Evolutionary conservation across 2,797 vertebrate genomes (phyloP).

Genomic region (Geotrypetes seraphini): DNA sequence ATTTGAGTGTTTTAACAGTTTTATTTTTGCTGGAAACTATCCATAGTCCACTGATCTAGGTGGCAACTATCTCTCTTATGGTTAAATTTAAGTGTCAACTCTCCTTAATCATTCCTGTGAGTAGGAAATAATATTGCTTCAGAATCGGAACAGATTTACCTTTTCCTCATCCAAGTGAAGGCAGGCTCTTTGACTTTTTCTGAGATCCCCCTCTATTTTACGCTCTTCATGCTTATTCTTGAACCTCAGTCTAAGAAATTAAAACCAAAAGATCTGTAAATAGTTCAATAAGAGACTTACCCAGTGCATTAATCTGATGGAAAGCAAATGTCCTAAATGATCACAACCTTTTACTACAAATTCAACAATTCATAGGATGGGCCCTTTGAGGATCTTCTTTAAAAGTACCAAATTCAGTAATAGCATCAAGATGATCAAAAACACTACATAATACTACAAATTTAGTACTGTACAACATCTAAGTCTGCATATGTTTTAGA

Average conservation of each 20-base stretch:
- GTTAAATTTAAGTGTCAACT: too few species aligned
- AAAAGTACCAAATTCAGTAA: background rate
- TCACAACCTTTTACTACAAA: too few species aligned
- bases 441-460: background rate
- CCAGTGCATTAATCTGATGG: background rate
- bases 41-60: too few species aligned
- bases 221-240: conserved; percentile 81
- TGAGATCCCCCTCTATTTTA: conserved; percentile 79
- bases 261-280: too few species aligned
- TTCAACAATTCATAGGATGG: too few species aligned
- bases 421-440: background rate
- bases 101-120: too few species aligned
- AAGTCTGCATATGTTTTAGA: background rate
- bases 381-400: background rate
- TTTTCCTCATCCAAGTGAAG: conserved; percentile 86
- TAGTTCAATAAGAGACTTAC: background rate
- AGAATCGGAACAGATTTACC: conserved; percentile 39
- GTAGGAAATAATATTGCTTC: too few species aligned
- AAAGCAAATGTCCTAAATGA: too few species aligned
- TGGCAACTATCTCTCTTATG: too few species aligned
- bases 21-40: too few species aligned
- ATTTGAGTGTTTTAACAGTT: too few species aligned
- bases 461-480: background rate
- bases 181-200: conserved; percentile 80
- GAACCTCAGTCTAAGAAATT: conserved; percentile 64